Percentiles rank a stretch among this genome's conserved stretches.
Evolutionary conservation across 2,888 invertebrate species (phyloP).

Genomic region (Drosophila longiperda): DNA sequence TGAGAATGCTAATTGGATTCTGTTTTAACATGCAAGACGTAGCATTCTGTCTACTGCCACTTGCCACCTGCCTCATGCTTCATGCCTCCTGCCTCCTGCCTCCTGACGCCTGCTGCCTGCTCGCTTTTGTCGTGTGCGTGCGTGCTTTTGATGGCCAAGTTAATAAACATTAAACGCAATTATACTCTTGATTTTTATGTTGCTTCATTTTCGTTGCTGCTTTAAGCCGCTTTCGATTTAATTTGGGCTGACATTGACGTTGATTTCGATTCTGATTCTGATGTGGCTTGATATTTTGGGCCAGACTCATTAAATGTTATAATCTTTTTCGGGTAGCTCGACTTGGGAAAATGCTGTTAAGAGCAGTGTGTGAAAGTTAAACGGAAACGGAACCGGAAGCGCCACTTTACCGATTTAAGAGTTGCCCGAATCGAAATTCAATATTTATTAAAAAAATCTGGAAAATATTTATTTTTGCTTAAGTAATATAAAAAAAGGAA

Average conservation of each 20-base stretch:
- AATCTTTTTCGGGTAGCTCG: conserved; percentile 18
- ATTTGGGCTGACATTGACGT: conserved; percentile 29
- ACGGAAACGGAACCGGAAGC: too few relatives aligned
- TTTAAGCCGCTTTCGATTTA: conserved; percentile 34
- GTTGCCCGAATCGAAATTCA: too few relatives aligned
- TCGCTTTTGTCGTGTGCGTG: conserved; percentile 27
- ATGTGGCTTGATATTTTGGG: conserved; percentile 2
- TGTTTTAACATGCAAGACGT: conserved; percentile 62
- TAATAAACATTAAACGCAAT: conserved; percentile 78
- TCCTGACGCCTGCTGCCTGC: not conserved
- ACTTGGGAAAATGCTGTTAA: not conserved
- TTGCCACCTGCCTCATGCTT: not conserved
- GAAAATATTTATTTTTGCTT: too few relatives aligned
- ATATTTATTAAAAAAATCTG: too few relatives aligned
- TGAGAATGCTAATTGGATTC: conserved; percentile 76
- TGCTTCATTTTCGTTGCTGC: conserved; percentile 31
- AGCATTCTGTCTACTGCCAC: conserved; percentile 15
- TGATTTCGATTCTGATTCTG: conserved; percentile 23
- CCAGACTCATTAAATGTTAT: conserved; percentile 11
- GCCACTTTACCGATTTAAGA: not conserved
- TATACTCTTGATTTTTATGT: conserved; percentile 65
- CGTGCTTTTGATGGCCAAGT: conserved; percentile 66
- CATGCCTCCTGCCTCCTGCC: not conserved
- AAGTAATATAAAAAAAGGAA: too few relatives aligned
- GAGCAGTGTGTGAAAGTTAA: not conserved